A percentile compares a stretch with the other conserved stretches of the same genome.
These are phyloP conservation scores for Lasioglossum marginatum DNA, from an alignment of 2,888 invertebrate genomes.

Conservation along the genomic window DNA sequence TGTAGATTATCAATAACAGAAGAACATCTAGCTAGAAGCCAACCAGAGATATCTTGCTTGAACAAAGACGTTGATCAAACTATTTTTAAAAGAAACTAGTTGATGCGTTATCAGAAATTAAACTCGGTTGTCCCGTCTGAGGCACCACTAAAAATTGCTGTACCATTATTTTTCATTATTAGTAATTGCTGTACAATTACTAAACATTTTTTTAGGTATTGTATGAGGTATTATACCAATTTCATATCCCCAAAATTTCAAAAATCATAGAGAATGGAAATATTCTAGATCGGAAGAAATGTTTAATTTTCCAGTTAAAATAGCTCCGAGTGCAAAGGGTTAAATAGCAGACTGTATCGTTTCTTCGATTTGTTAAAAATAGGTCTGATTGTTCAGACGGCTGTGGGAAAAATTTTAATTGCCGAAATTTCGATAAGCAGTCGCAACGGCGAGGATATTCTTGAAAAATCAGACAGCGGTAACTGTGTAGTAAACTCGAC, in stretches of 20 bases:
- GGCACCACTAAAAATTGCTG: too few species aligned
- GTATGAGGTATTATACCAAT: too few species aligned
- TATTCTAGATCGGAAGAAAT: too few species aligned
- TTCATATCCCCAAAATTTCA: too few species aligned
- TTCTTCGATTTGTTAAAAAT: not conserved
- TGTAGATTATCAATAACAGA: not conserved
- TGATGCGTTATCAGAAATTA: not conserved
- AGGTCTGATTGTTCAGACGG: not conserved
- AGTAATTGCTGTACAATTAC: too few species aligned
- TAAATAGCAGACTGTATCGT: too few species aligned
- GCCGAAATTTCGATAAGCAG: not conserved
- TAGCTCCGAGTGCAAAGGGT: too few species aligned
- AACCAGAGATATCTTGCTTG: not conserved
- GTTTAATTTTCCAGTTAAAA: too few species aligned
- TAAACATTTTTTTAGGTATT: too few species aligned
- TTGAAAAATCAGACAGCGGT: not conserved
- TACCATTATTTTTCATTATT: too few species aligned
- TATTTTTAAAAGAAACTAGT: not conserved
- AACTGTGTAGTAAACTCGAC: not conserved
- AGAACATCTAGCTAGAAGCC: not conserved
- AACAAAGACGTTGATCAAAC: not conserved
- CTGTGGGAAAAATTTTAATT: not conserved
- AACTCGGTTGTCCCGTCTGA: too few species aligned
- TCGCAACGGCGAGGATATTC: not conserved
- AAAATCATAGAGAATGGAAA: too few species aligned